Percentiles rank a stretch among this genome's conserved stretches.
Evolutionary conservation across 2,888 invertebrate genomes (phyloP).

Genomic region (Leptinotarsa rubiginosa): DNA sequence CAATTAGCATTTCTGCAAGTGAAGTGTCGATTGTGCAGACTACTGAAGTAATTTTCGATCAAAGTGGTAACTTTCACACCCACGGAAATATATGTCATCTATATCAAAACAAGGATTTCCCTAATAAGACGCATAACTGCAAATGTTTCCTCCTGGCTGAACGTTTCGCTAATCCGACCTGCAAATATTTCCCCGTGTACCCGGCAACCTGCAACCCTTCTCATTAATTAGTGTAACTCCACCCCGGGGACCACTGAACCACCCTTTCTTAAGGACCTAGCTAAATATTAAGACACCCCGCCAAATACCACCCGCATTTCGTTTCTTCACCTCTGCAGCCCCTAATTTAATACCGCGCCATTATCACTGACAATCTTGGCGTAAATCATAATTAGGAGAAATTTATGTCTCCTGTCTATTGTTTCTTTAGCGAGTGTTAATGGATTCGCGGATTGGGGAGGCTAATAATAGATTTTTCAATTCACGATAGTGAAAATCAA

Average conservation of each 20-base stretch:
- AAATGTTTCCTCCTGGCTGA: slow-evolving; percentile 14
- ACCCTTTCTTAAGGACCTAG: slow-evolving; percentile 60
- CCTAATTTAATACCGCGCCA: slow-evolving; percentile 39
- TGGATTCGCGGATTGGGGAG: neutral
- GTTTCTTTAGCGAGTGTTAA: neutral
- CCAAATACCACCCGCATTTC: slow-evolving; percentile 49
- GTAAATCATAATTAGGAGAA: slow-evolving; percentile 25
- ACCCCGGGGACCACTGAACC: slow-evolving; percentile 63
- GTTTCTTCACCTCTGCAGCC: slow-evolving; percentile 43
- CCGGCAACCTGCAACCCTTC: slow-evolving; percentile 65
- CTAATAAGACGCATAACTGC: slow-evolving; percentile 24
- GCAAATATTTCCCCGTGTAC: slow-evolving; percentile 64
- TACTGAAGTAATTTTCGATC: neutral
- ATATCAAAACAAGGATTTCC: slow-evolving; percentile 1
- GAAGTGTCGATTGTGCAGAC: neutral
- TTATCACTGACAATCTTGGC: slow-evolving; percentile 27
- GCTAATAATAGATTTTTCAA: neutral
- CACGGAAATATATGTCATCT: slow-evolving; percentile 10
- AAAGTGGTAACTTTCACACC: neutral
- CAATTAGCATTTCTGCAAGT: neutral
- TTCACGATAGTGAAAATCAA: too few relatives aligned
- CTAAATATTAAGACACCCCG: slow-evolving; percentile 60
- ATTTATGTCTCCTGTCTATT: slow-evolving; percentile 17
- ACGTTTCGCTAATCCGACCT: slow-evolving; percentile 51
- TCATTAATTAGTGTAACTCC: slow-evolving; percentile 68